phyloP scores from a whole-genome alignment of 2,888 invertebrate species.

The Schizaphis graminum region DNA sequence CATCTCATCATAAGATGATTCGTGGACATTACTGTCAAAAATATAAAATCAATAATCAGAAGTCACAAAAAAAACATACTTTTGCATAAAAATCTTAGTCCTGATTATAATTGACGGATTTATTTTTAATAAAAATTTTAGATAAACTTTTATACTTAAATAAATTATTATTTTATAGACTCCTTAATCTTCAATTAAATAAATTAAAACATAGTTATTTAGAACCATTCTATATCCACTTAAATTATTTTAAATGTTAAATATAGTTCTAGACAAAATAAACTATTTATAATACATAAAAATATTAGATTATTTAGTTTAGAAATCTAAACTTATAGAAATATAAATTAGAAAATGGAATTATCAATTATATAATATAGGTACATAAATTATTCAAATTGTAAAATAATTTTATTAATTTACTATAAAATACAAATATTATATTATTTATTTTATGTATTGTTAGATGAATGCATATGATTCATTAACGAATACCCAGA shows the following conservation, averaged over 20 bases:
- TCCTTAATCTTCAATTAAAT: neutral
- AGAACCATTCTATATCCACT: neutral
- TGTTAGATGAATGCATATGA: neutral
- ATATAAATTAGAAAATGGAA: neutral
- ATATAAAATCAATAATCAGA: too few relatives aligned
- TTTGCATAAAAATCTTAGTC: too few relatives aligned
- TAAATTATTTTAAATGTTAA: neutral
- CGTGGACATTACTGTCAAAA: too few relatives aligned
- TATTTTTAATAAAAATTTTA: neutral
- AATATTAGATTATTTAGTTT: neutral
- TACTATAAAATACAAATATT: neutral
- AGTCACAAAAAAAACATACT: too few relatives aligned
- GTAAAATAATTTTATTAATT: neutral
- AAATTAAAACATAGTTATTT: neutral
- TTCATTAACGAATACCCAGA: neutral
- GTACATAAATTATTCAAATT: neutral
- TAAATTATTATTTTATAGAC: neutral
- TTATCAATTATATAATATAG: neutral
- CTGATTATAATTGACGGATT: neutral
- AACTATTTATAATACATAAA: neutral
- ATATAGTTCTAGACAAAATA: neutral
- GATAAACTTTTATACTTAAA: neutral
- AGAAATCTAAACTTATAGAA: neutral
- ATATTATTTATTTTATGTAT: neutral
- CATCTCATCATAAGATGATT: too few relatives aligned